Evolutionary conservation across 2,888 invertebrate genomes (phyloP).

Genomic region (Lissonota sp.): DNA sequence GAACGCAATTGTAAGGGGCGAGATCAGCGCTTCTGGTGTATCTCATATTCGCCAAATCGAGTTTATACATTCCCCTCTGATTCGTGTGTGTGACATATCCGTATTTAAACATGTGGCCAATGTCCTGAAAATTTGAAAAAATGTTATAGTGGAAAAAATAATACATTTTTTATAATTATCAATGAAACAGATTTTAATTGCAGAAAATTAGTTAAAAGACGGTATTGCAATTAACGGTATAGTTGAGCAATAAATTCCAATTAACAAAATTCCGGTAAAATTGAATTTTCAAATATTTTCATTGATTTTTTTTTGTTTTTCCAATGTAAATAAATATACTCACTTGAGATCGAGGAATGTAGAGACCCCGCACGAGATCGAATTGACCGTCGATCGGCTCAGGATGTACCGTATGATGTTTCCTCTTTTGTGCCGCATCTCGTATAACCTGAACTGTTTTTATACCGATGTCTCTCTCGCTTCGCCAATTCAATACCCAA

Average conservation of each 20-base stretch:
- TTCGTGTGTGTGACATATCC: conserved; percentile 91
- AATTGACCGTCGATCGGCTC: conserved; percentile 91
- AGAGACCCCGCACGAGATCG: conserved; percentile 88
- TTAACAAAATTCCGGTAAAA: no score
- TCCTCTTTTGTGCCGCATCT: conserved; percentile 89
- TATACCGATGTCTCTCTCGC: conserved; percentile 85
- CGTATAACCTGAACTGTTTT: conserved; percentile 90
- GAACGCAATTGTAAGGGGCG: conserved; percentile 90
- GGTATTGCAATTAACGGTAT: no score
- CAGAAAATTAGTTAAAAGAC: no score
- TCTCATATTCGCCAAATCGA: conserved; percentile 89
- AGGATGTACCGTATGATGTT: conserved; percentile 90
- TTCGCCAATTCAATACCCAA: conserved; percentile 90
- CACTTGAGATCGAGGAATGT: conserved; percentile 87
- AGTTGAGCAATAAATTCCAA: no score
- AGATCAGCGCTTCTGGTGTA: conserved; percentile 90
- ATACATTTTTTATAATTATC: not conserved
- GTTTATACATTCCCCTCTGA: conserved; percentile 89
- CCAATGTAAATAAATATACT: conserved; percentile 14
- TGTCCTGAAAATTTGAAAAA: conserved; percentile 83
- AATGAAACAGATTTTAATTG: no score
- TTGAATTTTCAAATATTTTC: no score
- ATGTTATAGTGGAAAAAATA: not conserved
- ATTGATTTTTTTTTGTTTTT: no score
- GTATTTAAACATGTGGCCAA: conserved; percentile 87